Evolutionary conservation across 2,888 invertebrate genomes (phyloP).

Genomic region (Trissolcus japonicus): DNA sequence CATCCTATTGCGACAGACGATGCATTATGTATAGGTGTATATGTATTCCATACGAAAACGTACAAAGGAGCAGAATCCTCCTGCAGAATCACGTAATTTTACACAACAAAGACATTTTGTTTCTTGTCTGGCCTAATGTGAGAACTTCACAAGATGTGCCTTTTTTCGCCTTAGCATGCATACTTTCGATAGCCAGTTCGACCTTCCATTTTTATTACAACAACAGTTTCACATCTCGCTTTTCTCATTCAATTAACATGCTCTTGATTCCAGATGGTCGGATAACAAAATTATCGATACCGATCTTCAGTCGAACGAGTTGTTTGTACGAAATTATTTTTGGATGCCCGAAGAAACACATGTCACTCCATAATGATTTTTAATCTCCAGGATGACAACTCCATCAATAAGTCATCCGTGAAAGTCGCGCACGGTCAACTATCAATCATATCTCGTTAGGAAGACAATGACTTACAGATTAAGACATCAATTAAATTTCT

Average conservation of each 20-base stretch:
- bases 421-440: no score
- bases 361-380: no score
- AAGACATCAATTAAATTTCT: no score
- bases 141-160: slow-evolving; percentile 3
- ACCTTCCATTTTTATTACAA: slow-evolving; percentile 5
- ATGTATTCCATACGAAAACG: slow-evolving; percentile 11
- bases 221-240: background rate
- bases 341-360: no score
- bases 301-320: no score
- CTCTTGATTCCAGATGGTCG: no score
- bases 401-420: no score
- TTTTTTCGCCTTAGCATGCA: background rate
- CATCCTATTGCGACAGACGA: slow-evolving; percentile 35
- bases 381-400: no score
- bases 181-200: background rate
- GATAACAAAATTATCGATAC: no score
- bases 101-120: slow-evolving; percentile 27
- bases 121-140: slow-evolving; percentile 19
- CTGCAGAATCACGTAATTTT: slow-evolving; percentile 28
- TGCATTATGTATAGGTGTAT: slow-evolving; percentile 20
- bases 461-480: no score
- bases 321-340: no score
- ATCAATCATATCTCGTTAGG: no score
- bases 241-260: slow-evolving; percentile 6
- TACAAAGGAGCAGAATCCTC: slow-evolving; percentile 13